Conservation (phyloP, 2,888 invertebrate genomes). For the Synanthedon vespiformis region DNA sequence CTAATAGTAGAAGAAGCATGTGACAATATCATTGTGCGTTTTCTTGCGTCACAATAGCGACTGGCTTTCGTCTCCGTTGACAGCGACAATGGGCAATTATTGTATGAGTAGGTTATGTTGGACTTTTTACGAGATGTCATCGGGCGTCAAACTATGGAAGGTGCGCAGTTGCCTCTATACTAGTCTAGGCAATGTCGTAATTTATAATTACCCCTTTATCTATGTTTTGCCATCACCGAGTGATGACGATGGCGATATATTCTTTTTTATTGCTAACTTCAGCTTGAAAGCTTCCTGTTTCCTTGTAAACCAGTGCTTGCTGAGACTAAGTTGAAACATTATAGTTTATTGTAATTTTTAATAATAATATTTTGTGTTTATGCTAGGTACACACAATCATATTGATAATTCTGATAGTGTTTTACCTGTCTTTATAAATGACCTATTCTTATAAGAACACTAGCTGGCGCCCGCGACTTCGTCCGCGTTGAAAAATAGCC, state of each 20-base stretch:
- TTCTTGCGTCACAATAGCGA: constrained; percentile 7
- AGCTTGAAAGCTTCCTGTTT: too few species aligned
- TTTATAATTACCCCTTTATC: background rate
- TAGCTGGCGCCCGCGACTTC: too few species aligned
- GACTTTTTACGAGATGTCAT: background rate
- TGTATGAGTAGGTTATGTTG: background rate
- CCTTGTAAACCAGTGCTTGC: too few species aligned
- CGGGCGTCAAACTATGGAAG: background rate
- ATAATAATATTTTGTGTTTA: too few species aligned
- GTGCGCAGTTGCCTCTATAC: background rate
- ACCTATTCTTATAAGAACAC: too few species aligned
- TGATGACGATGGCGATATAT: background rate
- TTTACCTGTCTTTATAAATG: too few species aligned
- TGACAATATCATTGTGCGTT: constrained; percentile 26
- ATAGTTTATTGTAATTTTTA: too few species aligned
- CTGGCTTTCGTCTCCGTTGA: background rate
- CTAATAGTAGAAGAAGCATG: constrained; percentile 9
- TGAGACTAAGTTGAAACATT: too few species aligned
- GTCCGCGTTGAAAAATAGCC: too few species aligned
- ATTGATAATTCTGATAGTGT: too few species aligned
- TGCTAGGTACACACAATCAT: too few species aligned
- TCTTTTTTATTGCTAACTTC: too few species aligned
- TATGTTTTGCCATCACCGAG: background rate
- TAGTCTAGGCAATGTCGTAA: background rate
- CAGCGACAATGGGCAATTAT: background rate